Conservation (phyloP, 2,888 invertebrate genomes). For the Ectemnius continuus region DNA sequence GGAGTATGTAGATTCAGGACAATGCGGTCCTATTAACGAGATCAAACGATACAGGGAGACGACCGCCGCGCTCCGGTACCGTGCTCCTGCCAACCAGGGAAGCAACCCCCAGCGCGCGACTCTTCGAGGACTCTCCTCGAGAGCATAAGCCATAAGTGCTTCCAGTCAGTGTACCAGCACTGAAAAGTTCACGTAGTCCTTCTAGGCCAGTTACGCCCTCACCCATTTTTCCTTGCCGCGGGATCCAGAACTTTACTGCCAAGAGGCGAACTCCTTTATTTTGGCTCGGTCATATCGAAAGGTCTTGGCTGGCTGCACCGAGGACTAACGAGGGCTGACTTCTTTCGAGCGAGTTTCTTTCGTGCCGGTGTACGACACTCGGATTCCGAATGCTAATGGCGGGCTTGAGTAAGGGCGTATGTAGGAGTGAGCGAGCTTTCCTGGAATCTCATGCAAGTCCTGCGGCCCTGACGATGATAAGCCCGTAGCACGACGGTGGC, state of each 20-base stretch:
- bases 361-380: background rate
- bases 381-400: slow-evolving; percentile 35
- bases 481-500: slow-evolving; percentile 64
- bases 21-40: slow-evolving; percentile 74
- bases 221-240: too few relatives aligned
- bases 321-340: too few relatives aligned
- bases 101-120: slow-evolving; percentile 41
- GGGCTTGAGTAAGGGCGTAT: slow-evolving; percentile 40
- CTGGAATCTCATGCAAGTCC: slow-evolving; percentile 37
- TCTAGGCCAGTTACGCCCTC: background rate
- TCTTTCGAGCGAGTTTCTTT: background rate
- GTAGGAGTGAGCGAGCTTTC: slow-evolving; percentile 33
- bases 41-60: slow-evolving; percentile 71
- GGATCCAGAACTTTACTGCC: too few relatives aligned
- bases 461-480: slow-evolving; percentile 70
- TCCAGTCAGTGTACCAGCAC: background rate
- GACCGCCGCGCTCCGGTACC: slow-evolving; percentile 67
- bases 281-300: too few relatives aligned
- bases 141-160: slow-evolving; percentile 3
- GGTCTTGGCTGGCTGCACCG: too few relatives aligned
- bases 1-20: slow-evolving; percentile 69
- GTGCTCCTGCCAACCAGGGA: slow-evolving; percentile 64
- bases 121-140: background rate
- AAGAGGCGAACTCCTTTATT: too few relatives aligned
- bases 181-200: background rate